Evolutionary conservation across 2,113 vertebrate species (phyloP), one percentile per base, ranked within the genome.

Genomic region (Serinus canaria): DNA sequence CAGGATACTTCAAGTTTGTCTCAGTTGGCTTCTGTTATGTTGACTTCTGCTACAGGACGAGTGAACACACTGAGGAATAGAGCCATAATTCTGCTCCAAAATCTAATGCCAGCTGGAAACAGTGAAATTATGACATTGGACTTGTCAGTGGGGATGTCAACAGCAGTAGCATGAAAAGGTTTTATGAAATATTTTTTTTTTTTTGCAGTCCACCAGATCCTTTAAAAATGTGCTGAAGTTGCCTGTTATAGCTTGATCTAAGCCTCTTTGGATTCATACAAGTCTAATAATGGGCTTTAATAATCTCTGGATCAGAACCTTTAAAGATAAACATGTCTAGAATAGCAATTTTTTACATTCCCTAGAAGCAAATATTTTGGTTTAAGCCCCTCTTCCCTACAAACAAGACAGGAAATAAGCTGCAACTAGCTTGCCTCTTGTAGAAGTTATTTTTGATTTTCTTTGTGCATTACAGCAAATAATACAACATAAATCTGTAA

Each of bases 51-150:
- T 92, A 90, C 62, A 97, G 90, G 90, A 96, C 25, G 25, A 95
- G 93, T 90, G 87, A 96, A 94, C 95, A 94, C 75, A 91, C 50
- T 89, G 86, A 96, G 94, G 95, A 97, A 93, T 93, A 88, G 94
- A 96, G 93, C 95, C 93, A 96, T 96, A 96, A 96, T 93, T 96
- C 88, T 94, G 94, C 88, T 96, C 90, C 90, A 97, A 90, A 95
- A 96, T 72, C 88, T 87, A 90, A 83, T 93, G 83, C 88, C 95
- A 96, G 90, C 90, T 96, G 92, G 94, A 96, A 96, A 95, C 80
- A 89, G 73, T 93, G 93, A 97, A 96, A 96, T 95, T 94, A 92
- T 97, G 92, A 93, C 92, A 90, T 92, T 96, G 94, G 66, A 93
- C 92, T 95, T 97, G 94, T 94, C 92, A 95, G 46, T 94, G 80